These are phyloP conservation scores for Festucalex cinctus DNA, from an alignment of 2,113 vertebrate species.

Conservation along the genomic window DNA sequence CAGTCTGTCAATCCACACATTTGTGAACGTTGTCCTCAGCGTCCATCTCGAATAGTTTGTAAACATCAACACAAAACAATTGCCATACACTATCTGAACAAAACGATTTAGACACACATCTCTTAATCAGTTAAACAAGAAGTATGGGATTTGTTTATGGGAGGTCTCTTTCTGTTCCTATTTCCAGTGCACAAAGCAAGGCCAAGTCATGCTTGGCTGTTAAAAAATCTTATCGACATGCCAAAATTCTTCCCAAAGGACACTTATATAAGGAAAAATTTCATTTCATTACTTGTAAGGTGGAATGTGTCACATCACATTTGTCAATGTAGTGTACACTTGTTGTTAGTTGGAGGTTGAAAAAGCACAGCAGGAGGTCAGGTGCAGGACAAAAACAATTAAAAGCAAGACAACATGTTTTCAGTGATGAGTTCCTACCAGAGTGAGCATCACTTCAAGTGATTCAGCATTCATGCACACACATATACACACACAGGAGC, in stretches of 20 bases:
- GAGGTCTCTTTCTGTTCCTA: background rate
- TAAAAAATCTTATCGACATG: background rate
- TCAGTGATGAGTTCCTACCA: conserved; percentile 19
- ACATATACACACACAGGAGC: conserved; percentile 4
- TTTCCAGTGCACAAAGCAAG: background rate
- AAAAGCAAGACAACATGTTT: conserved; percentile 13
- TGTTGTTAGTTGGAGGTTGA: background rate
- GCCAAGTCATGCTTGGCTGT: background rate
- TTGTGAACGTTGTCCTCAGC: background rate
- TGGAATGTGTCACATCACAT: background rate
- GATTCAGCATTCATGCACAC: background rate
- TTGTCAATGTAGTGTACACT: background rate
- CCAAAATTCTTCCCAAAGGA: background rate
- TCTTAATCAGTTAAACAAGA: background rate
- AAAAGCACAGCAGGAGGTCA: background rate
- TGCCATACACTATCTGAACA: background rate
- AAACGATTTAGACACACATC: background rate
- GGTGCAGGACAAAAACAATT: background rate
- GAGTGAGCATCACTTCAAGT: conserved; percentile 23
- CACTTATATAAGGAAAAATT: background rate
- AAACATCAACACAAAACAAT: conserved; percentile 8
- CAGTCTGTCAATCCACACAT: background rate
- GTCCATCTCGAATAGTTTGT: background rate
- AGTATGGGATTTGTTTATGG: background rate
- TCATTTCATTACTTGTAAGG: background rate